Percentiles rank a stretch among this genome's conserved stretches.
phyloP scores from a whole-genome alignment of 2,797 vertebrate genomes.

The Poeciliopsis presidionis region DNA sequence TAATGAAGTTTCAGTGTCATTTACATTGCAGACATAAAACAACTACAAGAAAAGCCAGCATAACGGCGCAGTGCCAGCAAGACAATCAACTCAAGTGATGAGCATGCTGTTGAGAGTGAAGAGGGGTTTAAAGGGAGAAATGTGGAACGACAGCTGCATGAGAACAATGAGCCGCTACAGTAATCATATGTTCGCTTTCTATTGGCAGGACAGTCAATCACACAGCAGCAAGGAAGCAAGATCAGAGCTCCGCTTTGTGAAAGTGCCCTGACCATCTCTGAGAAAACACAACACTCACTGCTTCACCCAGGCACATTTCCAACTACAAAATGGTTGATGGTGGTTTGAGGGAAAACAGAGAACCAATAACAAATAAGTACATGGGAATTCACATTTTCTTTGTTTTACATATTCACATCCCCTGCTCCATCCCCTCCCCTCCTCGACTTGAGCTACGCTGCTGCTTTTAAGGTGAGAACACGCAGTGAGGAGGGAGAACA shows the following conservation, averaged over 20 bases:
- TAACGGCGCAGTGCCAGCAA: constrained; percentile 40
- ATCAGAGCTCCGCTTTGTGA: constrained; percentile 73
- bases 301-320: constrained; percentile 74
- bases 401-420: constrained; percentile 80
- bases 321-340: constrained; percentile 77
- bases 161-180: constrained; percentile 59
- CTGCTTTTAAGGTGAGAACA: constrained; percentile 78
- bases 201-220: constrained; percentile 75
- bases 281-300: constrained; percentile 65
- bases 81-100: constrained; percentile 38
- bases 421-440: constrained; percentile 52
- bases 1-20: constrained; percentile 76
- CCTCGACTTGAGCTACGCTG: constrained; percentile 62
- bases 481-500: constrained; percentile 74
- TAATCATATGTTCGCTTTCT: constrained; percentile 74
- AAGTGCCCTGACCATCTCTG: constrained; percentile 71
- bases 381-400: constrained; percentile 80
- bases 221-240: constrained; percentile 62
- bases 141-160: constrained; percentile 66
- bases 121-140: constrained; percentile 43
- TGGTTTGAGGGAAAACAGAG: constrained; percentile 78
- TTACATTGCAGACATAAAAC: constrained; percentile 72
- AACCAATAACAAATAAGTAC: constrained; percentile 79
- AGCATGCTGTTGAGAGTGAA: constrained; percentile 29
- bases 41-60: constrained; percentile 38